Evolutionary conservation across 2,113 vertebrate genomes (phyloP).

Genomic region (Scophthalmus maximus): DNA sequence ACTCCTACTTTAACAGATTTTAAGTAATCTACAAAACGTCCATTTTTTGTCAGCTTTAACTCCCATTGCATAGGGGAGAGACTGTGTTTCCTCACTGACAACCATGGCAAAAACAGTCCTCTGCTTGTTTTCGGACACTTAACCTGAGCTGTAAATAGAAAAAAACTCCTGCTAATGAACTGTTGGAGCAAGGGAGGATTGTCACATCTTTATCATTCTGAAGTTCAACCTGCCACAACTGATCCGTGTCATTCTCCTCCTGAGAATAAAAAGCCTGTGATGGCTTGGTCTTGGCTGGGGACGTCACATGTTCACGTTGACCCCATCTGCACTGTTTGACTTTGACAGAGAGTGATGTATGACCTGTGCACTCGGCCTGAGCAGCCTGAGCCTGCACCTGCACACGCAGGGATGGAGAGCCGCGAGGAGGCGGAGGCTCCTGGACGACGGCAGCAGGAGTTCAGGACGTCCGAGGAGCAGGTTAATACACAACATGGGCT

Average conservation of each 20-base stretch:
- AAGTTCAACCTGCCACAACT: conserved; percentile 30
- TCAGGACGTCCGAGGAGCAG: conserved; percentile 44
- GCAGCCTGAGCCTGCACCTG: conserved; percentile 61
- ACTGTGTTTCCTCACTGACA: conserved; percentile 4
- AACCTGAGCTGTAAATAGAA: conserved; percentile 14
- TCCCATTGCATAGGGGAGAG: not conserved
- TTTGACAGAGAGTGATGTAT: conserved; percentile 76
- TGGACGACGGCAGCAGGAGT: conserved; percentile 50
- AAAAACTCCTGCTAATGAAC: conserved; percentile 12
- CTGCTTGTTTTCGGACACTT: conserved; percentile 38
- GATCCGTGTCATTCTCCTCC: conserved; percentile 36
- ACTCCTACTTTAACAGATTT: conserved; percentile 4
- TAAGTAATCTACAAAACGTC: not conserved
- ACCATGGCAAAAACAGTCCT: conserved; percentile 27
- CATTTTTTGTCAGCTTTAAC: conserved; percentile 8
- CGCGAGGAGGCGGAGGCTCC: conserved; percentile 43
- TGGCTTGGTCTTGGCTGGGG: conserved; percentile 35
- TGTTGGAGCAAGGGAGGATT: not conserved
- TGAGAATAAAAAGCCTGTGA: conserved; percentile 50
- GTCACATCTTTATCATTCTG: conserved; percentile 23
- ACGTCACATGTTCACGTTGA: conserved; percentile 52
- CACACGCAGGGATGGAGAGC: conserved; percentile 58
- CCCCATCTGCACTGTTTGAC: conserved; percentile 40
- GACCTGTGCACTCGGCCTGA: conserved; percentile 80
- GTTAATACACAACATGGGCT: conserved; percentile 21